Evolutionary conservation across 2,888 invertebrate species (phyloP).

Genomic region (Pheosia gnoma): DNA sequence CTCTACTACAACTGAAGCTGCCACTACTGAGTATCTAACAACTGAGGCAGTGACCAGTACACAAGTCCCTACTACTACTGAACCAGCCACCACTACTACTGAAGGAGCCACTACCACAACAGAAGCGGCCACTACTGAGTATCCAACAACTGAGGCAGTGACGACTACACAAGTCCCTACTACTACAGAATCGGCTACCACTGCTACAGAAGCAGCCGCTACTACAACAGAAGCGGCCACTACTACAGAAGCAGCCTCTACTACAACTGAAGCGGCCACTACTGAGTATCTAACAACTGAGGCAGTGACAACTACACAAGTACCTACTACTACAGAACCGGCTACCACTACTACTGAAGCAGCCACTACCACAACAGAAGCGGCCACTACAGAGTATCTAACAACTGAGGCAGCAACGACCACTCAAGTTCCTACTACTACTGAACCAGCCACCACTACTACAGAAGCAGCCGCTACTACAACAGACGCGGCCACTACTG

Average conservation of each 20-base stretch:
- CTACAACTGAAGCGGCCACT: conserved; percentile 11
- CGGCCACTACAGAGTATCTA: background rate
- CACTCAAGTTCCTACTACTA: background rate
- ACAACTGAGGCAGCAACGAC: conserved; percentile 10
- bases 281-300: conserved; percentile 5
- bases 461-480: conserved; percentile 6
- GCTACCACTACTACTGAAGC: background rate
- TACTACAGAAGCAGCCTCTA: conserved; percentile 4
- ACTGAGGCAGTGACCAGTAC: conserved; percentile 1
- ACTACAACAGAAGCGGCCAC: conserved; percentile 9
- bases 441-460: conserved; percentile 1
- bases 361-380: background rate
- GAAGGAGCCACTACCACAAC: conserved; percentile 8
- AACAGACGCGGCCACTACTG: conserved; percentile 2
- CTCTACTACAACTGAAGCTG: too few species aligned
- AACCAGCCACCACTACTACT: conserved; percentile 12
- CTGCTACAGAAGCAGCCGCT: conserved; percentile 9
- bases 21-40: too few species aligned
- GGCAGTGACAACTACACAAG: background rate
- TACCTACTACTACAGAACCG: background rate
- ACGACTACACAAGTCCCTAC: conserved; percentile 10
- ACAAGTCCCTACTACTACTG: too few species aligned
- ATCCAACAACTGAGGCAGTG: too few species aligned
- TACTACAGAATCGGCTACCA: conserved; percentile 8
- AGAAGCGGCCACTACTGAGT: conserved; percentile 9